phyloP scores from a whole-genome alignment of 1,140 invertebrate genomes.

The Lepidurus packardi region DNA sequence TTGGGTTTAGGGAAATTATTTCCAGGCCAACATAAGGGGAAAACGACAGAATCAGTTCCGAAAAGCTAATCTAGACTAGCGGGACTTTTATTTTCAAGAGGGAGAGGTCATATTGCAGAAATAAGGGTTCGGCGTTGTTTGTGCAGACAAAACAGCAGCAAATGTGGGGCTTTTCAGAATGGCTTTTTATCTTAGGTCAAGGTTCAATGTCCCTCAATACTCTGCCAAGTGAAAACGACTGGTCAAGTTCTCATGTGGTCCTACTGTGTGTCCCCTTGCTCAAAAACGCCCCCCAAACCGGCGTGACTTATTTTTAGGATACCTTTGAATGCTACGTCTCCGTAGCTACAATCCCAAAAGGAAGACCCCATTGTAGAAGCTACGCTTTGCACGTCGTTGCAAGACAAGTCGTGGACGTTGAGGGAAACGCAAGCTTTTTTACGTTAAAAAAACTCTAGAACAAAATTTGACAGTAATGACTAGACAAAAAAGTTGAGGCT shows the following conservation, averaged over 20 bases:
- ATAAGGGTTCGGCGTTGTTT: neutral
- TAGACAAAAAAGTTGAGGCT: neutral
- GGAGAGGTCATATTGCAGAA: neutral
- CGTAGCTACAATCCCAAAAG: neutral
- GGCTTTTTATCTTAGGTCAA: neutral
- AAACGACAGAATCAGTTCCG: neutral
- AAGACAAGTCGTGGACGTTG: neutral
- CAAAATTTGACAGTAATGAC: too few relatives aligned
- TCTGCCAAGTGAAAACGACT: neutral
- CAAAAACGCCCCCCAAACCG: neutral
- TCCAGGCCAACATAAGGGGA: neutral
- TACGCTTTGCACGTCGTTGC: neutral
- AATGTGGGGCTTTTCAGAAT: neutral
- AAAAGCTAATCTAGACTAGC: conserved; percentile 8
- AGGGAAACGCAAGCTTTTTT: too few relatives aligned
- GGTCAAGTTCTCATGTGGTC: neutral
- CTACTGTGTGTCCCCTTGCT: neutral
- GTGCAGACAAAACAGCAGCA: neutral
- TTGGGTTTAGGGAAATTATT: too few relatives aligned
- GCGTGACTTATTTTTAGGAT: neutral
- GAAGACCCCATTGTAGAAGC: neutral
- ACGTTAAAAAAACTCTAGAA: too few relatives aligned
- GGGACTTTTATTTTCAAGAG: neutral
- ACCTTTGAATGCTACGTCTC: neutral
- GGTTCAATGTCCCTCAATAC: neutral